Percentiles rank a stretch among this genome's conserved stretches.
Evolutionary conservation across 2,113 vertebrate species (phyloP).

Genomic region (Desmodus rotundus): DNA sequence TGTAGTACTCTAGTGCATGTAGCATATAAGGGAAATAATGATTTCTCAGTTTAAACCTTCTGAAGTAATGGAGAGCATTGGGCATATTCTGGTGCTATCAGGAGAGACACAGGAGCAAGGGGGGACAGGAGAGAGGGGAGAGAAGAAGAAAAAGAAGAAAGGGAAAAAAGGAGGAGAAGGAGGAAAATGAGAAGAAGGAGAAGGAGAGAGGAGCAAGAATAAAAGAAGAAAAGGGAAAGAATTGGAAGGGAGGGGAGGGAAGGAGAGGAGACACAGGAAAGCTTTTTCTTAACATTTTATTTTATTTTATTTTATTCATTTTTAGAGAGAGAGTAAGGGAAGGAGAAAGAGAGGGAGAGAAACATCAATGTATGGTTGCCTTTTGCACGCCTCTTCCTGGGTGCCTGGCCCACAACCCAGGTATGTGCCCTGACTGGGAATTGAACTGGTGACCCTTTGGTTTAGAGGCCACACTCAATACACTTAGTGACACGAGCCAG

Average conservation of each 20-base stretch:
- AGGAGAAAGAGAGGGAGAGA: background rate
- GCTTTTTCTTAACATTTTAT: too few species aligned
- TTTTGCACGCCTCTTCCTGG: too few species aligned
- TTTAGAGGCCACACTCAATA: too few species aligned
- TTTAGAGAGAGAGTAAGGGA: too few species aligned
- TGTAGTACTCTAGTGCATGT: background rate
- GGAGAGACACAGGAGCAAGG: background rate
- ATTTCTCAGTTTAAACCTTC: background rate
- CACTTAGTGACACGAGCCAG: too few species aligned
- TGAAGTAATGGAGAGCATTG: background rate
- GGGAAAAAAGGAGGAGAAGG: background rate
- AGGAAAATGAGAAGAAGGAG: background rate
- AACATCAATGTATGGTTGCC: too few species aligned
- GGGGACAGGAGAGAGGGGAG: background rate
- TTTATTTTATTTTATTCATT: too few species aligned
- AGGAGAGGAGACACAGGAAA: background rate
- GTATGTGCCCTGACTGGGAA: too few species aligned
- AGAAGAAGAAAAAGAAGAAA: background rate
- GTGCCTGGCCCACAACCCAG: too few species aligned
- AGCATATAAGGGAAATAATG: background rate
- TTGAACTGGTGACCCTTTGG: too few species aligned
- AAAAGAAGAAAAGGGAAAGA: background rate
- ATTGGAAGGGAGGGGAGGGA: fast-evolving
- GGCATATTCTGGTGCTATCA: background rate
- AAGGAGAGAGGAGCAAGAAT: fast-evolving